These are phyloP conservation scores for Helarctos malayanus DNA, from an alignment of 2,797 vertebrate genomes.

Conservation along the genomic window DNA sequence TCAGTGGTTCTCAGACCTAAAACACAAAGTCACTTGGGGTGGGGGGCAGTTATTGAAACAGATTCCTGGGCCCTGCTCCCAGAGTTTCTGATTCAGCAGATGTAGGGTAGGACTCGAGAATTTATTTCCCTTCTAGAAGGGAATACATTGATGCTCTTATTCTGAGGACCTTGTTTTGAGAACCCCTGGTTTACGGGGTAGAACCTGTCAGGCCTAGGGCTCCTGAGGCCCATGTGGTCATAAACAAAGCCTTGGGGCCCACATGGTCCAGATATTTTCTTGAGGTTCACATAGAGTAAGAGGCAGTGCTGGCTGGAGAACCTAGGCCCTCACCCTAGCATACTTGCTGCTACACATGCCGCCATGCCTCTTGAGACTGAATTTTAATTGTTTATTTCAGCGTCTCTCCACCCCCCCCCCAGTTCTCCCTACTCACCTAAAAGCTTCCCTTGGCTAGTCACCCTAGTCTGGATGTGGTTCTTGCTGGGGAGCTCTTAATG, in stretches of 20 bases:
- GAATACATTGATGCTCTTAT: not conserved
- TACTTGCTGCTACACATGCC: not conserved
- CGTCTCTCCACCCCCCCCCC: not conserved
- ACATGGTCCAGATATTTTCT: not conserved
- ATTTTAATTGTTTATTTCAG: not conserved
- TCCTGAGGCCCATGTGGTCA: not conserved
- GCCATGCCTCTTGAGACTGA: no score
- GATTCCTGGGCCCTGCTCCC: not conserved
- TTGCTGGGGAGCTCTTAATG: not conserved
- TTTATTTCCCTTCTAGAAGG: not conserved
- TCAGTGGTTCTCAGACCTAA: not conserved
- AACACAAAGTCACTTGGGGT: not conserved
- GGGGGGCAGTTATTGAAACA: not conserved
- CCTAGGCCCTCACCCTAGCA: not conserved
- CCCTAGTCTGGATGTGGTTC: not conserved
- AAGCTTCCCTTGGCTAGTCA: not conserved
- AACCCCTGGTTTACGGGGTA: not conserved
- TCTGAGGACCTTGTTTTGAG: not conserved
- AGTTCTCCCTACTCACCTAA: not conserved
- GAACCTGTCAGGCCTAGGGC: not conserved
- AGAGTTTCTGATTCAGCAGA: not conserved
- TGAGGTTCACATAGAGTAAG: not conserved
- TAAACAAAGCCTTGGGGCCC: not conserved
- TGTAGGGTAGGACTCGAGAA: not conserved
- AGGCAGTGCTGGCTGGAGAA: not conserved